Evolutionary conservation across 92 coral and sea anemone species (phyloP).

Genomic region (Phenganax marumi): DNA sequence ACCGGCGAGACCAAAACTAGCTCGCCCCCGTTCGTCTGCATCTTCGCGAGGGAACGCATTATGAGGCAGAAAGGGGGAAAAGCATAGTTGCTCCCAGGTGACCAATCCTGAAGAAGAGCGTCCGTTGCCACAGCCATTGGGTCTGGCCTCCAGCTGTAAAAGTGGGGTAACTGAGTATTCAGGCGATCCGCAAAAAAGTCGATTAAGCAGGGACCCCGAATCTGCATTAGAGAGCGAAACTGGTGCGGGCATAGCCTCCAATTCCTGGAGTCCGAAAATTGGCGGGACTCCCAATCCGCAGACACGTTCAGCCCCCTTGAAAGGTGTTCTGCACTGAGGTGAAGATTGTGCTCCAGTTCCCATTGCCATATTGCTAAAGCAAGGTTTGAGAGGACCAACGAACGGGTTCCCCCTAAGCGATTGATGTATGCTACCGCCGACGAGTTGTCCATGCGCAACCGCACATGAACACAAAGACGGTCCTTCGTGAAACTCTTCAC

Average conservation of each 20-base stretch:
- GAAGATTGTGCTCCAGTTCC: background rate
- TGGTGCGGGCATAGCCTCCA: slow-evolving; percentile 24
- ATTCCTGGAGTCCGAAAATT: slow-evolving; percentile 21
- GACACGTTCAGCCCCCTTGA: slow-evolving; percentile 10
- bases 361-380: background rate
- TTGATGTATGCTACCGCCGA: background rate
- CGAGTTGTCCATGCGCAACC: slow-evolving; percentile 13
- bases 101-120: no score
- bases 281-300: slow-evolving; percentile 27
- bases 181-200: slow-evolving; percentile 29
- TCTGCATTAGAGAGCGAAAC: slow-evolving; percentile 36
- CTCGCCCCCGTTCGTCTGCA: background rate
- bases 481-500: background rate
- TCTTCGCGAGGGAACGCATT: no score
- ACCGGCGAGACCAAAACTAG: slow-evolving; percentile 11
- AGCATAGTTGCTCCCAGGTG: background rate
- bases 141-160: slow-evolving; percentile 41
- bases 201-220: no score
- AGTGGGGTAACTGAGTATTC: slow-evolving; percentile 32
- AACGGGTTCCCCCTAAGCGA: no score
- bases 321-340: slow-evolving; percentile 35
- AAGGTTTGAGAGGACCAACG: no score
- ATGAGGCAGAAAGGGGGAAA: slow-evolving; percentile 1
- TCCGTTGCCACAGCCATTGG: slow-evolving; percentile 14
- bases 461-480: background rate